These are phyloP conservation scores for Hassar affinis DNA, from an alignment of 2,113 vertebrate genomes.

Conservation along the genomic window DNA sequence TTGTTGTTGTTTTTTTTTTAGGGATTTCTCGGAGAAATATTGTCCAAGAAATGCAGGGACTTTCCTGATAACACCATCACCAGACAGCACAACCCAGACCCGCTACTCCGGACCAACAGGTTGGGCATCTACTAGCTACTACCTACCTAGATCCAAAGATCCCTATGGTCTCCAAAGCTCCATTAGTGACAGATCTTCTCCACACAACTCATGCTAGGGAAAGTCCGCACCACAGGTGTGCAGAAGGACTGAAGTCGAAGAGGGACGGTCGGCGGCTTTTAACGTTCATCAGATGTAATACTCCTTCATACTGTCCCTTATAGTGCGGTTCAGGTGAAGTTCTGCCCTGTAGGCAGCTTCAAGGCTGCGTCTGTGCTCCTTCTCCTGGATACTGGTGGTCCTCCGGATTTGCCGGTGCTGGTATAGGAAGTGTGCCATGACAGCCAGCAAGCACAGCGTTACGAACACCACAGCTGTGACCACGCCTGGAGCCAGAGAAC, in stretches of 20 bases:
- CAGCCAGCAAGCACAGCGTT: conserved; percentile 81
- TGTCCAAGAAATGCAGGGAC: conserved; percentile 27
- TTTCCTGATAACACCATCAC: conserved; percentile 36
- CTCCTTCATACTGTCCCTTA: conserved; percentile 90
- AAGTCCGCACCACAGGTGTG: conserved; percentile 26
- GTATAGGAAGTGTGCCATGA: conserved; percentile 87
- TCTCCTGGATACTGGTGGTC: conserved; percentile 74
- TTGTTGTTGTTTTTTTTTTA: not conserved
- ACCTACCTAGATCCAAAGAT: conserved; percentile 52
- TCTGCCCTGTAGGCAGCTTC: conserved; percentile 88
- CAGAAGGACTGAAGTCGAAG: conserved; percentile 37
- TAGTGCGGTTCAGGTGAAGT: conserved; percentile 86
- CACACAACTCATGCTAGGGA: conserved; percentile 26
- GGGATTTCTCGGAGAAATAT: conserved; percentile 10
- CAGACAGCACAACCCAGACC: conserved; percentile 40
- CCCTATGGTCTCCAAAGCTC: conserved; percentile 24
- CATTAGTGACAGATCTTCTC: conserved; percentile 23
- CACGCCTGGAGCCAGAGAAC: conserved; percentile 66
- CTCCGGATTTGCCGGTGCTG: conserved; percentile 85
- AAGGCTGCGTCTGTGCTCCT: conserved; percentile 78
- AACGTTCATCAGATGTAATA: conserved; percentile 87
- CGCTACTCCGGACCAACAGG: conserved; percentile 39
- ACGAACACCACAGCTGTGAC: conserved; percentile 82
- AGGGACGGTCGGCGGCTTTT: conserved; percentile 57
- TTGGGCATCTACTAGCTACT: conserved; percentile 54